Evolutionary conservation across 2,888 invertebrate genomes (phyloP), one percentile per base, ranked within the genome.

Genomic region (Andrena chrysosceles): DNA sequence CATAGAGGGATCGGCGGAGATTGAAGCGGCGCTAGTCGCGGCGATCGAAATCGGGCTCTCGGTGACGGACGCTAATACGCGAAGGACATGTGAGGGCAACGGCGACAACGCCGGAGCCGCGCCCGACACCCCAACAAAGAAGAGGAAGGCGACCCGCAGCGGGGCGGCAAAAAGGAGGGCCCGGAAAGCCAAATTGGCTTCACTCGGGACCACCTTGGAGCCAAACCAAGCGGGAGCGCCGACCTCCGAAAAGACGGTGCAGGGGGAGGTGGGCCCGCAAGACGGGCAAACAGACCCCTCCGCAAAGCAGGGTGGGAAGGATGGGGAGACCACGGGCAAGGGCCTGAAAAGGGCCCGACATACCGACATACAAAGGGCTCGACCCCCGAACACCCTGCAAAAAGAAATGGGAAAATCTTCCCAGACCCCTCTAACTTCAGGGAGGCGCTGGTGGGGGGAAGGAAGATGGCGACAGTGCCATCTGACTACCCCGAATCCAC

Each of bases 71-170:
- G n/a, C n/a, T 6, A n/a, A 4, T 0, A 0, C 0, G 1, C 16
- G 6, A 3, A 2, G 1, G n/a, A 6, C n/a, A 2, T n/a, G n/a
- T 1, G n/a, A n/a, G 49, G 49, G 6, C n/a, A 49, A 49, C n/a
- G 49, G 49, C 49, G n/a, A 6, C n/a, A n/a, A 16, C n/a, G 49
- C n/a, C 6, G 49, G n/a, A 6, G 4, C 49, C 0, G 6, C n/a
- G 0, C 5, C 49, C n/a, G 5, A 1, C n/a, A n/a, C 4, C 0
- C 6, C 5, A n/a, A 49, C 1, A 6, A 6, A 4, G n/a, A 49
- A 49, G n/a, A 49, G 49, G 49, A 35, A 35, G 10, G 16, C 49
- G 49, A 49, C 5, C 16, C 49, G 1, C 49, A 49, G 49, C n/a
- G 49, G n/a, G 49, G 5, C 49, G 49, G 49, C 49, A 49, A 49